Conservation (phyloP, 1,140 invertebrate species). For the Popillia japonica region DNA sequence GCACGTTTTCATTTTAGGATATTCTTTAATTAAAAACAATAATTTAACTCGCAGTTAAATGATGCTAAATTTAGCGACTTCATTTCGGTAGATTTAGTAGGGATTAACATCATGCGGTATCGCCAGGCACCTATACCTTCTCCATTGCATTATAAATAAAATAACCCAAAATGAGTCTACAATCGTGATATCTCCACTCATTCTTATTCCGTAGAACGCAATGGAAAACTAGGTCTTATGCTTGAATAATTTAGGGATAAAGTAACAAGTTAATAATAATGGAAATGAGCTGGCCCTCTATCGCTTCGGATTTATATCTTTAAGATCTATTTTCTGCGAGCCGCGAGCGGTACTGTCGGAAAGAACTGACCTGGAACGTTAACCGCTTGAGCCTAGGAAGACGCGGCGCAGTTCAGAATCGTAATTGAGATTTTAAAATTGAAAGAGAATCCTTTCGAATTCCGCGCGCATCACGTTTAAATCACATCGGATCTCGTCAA, state of each 20-base stretch:
- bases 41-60: too few species aligned
- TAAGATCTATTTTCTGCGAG: background rate
- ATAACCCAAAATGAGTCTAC: too few species aligned
- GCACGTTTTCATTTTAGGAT: too few species aligned
- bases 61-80: too few species aligned
- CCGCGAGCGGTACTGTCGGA: background rate
- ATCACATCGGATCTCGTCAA: background rate
- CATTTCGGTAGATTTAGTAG: too few species aligned
- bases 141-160: too few species aligned
- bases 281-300: background rate
- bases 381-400: background rate
- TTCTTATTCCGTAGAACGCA: too few species aligned
- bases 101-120: too few species aligned
- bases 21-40: too few species aligned
- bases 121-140: too few species aligned
- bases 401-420: background rate
- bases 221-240: too few species aligned
- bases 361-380: background rate
- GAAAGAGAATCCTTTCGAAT: background rate
- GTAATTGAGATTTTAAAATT: conserved; percentile 16
- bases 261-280: conserved; percentile 6
- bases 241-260: background rate
- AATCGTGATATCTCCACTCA: too few species aligned
- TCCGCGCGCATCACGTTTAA: background rate
- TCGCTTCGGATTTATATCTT: conserved; percentile 5